Base-by-base conservation (phyloP, 1,140 invertebrate genomes). In the Pristionchus pacificus region DNA sequence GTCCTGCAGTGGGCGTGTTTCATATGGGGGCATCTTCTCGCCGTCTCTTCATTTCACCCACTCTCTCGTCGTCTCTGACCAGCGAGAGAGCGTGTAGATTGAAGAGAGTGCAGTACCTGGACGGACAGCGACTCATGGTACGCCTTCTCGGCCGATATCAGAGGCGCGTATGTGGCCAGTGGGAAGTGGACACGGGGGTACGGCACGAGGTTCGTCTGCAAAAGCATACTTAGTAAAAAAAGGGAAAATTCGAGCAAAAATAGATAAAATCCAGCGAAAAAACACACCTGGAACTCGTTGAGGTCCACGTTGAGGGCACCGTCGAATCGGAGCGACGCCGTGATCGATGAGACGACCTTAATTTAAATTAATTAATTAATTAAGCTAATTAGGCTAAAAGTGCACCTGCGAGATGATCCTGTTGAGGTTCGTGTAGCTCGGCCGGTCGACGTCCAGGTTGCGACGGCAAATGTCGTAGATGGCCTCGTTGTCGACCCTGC, bases 401-500 rank as follows among this genome's bases (percentile, higher is more conserved):
- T 71, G 14, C 73, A 74, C 71, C 84, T 92, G 91, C 29, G 90
- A 90, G 77, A 92, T 91, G 65, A 92, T 86, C 74, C 91, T 85
- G 84, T 92, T 92, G 77, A 90, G 86, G 81, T 92, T 92, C 2
- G 90, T 91, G 79, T 92, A 92, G 1, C 90, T 91, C 10, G 91
- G 91, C 30, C 74, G 67, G 2, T 77, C 60, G 93, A 92, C 84
- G 92, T 38, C 91, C 79, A 93, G 84, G 82, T 93, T 92, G 59
- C 83, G 68, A 60, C 91, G 87, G 86, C 91, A 93, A 84, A 93
- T 92, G 83, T 93, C 91, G 77, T 93, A 93, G 80, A 93, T 92
- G 77, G 91, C 91, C 30, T 70, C 68, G 28, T 70, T 70, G 68
- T 70, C 68, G 30, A 70, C 68, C 68, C n/a, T n/a, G n/a, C n/a